These are phyloP conservation scores for Diplodus sargus DNA, from an alignment of 2,797 vertebrate genomes.

Conservation along the genomic window DNA sequence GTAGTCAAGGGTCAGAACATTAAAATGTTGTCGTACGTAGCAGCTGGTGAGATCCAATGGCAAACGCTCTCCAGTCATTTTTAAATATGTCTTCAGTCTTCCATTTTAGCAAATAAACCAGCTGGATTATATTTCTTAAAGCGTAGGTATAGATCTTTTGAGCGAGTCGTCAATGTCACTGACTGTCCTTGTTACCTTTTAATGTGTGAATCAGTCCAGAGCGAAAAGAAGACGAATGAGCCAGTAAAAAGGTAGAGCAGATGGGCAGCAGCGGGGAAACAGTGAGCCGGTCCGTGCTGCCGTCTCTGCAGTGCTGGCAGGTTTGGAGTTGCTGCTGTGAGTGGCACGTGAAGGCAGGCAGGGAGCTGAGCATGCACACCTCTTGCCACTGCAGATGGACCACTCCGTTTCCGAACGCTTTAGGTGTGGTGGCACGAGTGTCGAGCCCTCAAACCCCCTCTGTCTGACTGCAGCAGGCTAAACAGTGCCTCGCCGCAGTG, in stretches of 20 bases:
- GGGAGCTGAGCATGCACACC: slow-evolving; percentile 56
- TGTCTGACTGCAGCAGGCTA: slow-evolving; percentile 56
- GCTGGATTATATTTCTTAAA: not conserved
- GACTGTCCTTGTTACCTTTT: slow-evolving; percentile 8
- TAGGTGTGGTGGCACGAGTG: slow-evolving; percentile 53
- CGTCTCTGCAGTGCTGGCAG: slow-evolving; percentile 75
- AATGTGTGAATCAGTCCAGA: slow-evolving; percentile 36
- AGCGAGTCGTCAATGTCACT: slow-evolving; percentile 16
- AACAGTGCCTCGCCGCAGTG: slow-evolving; percentile 43
- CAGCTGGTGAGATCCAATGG: too few relatives aligned
- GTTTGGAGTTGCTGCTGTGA: slow-evolving; percentile 47
- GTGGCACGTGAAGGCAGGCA: slow-evolving; percentile 60
- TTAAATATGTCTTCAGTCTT: too few relatives aligned
- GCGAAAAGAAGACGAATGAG: slow-evolving; percentile 67
- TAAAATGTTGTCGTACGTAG: too few relatives aligned
- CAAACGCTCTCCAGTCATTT: too few relatives aligned
- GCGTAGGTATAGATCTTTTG: not conserved
- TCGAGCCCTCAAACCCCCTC: slow-evolving; percentile 29
- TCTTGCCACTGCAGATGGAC: slow-evolving; percentile 68
- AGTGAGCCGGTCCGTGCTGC: slow-evolving; percentile 36
- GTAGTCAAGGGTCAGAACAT: too few relatives aligned
- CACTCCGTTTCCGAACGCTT: slow-evolving; percentile 48
- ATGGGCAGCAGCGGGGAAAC: slow-evolving; percentile 49
- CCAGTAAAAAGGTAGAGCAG: slow-evolving; percentile 53
- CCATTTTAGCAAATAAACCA: too few relatives aligned